A percentile compares a stretch with the other conserved stretches of the same genome.
Evolutionary conservation across 2,797 vertebrate species (phyloP).

Genomic region (Chelidonichthys spinosus): DNA sequence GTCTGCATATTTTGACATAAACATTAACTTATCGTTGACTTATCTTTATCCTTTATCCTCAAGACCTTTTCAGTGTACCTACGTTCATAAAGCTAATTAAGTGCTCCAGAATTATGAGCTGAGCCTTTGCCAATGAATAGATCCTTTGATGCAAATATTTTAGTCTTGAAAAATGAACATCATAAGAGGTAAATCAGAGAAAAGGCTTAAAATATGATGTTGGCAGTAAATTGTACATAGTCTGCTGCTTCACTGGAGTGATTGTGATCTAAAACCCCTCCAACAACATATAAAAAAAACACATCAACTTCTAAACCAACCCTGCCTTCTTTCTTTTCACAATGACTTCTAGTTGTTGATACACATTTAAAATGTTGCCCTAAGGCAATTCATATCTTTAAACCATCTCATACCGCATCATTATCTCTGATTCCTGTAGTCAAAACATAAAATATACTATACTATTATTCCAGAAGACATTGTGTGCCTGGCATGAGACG

Average conservation of each 20-base stretch:
- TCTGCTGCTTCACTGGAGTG: neutral
- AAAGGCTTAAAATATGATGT: neutral
- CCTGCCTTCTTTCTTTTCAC: neutral
- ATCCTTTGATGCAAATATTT: neutral
- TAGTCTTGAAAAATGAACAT: constrained; percentile 5
- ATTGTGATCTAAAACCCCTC: neutral
- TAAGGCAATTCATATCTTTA: neutral
- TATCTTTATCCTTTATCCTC: no score
- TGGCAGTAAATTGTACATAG: neutral
- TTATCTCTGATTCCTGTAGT: neutral
- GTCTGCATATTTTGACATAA: neutral
- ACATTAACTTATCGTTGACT: neutral
- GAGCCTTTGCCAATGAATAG: neutral
- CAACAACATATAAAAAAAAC: neutral
- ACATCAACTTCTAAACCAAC: neutral
- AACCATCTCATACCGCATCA: neutral
- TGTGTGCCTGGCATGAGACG: constrained; percentile 16
- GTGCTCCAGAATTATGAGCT: constrained; percentile 4
- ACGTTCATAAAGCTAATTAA: constrained; percentile 7
- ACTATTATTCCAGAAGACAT: constrained; percentile 14
- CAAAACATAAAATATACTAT: neutral
- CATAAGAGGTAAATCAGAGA: neutral
- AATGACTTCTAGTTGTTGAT: neutral
- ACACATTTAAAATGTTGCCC: neutral
- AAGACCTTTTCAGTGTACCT: neutral